Conservation (phyloP, 2,113 vertebrate species). For the Ageneiosus marmoratus region DNA sequence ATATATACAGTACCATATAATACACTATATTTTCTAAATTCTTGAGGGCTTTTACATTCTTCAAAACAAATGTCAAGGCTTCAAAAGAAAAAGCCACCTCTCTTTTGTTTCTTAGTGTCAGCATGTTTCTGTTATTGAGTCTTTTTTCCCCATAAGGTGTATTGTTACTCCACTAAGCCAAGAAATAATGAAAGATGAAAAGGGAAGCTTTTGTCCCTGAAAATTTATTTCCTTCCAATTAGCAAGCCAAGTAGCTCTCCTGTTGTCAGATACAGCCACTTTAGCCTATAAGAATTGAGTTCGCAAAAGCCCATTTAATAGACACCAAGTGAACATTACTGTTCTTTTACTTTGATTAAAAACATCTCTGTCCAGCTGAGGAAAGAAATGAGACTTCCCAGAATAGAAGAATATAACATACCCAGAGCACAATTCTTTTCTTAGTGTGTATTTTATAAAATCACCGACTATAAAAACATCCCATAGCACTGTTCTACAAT, state of each 20-base stretch:
- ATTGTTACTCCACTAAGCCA: background rate
- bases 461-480: background rate
- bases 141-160: slow-evolving; percentile 1
- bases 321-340: background rate
- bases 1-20: no score
- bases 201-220: slow-evolving; percentile 13
- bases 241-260: slow-evolving; percentile 18
- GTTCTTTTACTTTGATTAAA: slow-evolving; percentile 5
- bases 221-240: slow-evolving; percentile 53
- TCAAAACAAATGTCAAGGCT: slow-evolving; percentile 22
- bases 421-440: background rate
- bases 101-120: background rate
- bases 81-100: slow-evolving; percentile 14
- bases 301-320: background rate
- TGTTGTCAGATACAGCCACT: background rate
- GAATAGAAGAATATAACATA: background rate
- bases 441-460: background rate
- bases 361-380: background rate
- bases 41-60: slow-evolving; percentile 13
- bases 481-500: background rate
- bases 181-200: slow-evolving; percentile 27
- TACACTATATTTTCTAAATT: no score
- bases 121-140: slow-evolving; percentile 3
- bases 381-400: background rate
- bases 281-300: background rate